Evolutionary conservation across 2,113 vertebrate genomes (phyloP), one percentile per base, ranked within the genome.

Genomic region (Alces alces): DNA sequence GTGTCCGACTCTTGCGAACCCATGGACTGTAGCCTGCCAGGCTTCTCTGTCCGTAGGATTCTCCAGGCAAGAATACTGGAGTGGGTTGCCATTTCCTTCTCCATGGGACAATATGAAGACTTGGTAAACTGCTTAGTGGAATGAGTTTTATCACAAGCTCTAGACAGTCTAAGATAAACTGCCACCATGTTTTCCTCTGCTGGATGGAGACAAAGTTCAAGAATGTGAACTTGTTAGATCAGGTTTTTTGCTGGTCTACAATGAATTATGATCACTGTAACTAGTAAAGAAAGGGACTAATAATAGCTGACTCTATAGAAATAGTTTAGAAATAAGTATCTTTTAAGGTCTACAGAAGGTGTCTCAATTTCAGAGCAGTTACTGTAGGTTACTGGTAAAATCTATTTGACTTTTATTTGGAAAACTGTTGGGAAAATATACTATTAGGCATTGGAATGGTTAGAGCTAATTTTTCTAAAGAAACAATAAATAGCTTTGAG

Each of bases 181-280:
- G 11, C 33, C 21, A 86, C 50, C 6, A 52, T 16, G 52, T 96
- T 93, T 94, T 95, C 57, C 61, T 39, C n/a, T 93, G 14, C 39
- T 96, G 89, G 92, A 66, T 76, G 43, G 17, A 96, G 86, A 95
- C 45, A 95, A 97, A 98, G 45, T 25, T 54, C 54, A 61, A 23
- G 93, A 94, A 89, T 8, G 25, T 19, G 33, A 92, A 27, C 47
- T 84, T 89, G 0, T 45, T 83, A 28, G 33, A 47, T 30, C 30
- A 80, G 60, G 9, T 96, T 79, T 80, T 73, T 87, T 76, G 43
- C 43, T 96, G n/a, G 25, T 58, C n/a, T 80, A 57, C 28, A 84
- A 79, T 1, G 28, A 97, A 96, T 52, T 76, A 66, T 80, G 92
- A 90, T 89, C 64, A 76, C n/a, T 79, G 23, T n/a, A 52, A 88